phyloP scores from a whole-genome alignment of 2,113 vertebrate genomes.

The Laticauda laticaudata region DNA sequence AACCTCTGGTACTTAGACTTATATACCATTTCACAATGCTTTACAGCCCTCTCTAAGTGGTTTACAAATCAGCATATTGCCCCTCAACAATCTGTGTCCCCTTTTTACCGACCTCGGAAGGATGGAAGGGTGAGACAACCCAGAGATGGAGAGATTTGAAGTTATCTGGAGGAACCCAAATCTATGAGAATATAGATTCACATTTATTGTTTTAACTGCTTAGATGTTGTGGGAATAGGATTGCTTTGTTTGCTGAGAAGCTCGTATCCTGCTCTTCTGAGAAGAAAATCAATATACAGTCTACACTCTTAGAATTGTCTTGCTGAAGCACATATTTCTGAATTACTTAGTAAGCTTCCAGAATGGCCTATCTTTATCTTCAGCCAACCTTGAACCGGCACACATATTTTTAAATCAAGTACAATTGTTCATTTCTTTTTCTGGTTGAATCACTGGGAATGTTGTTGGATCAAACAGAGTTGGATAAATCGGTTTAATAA shows the following conservation, averaged over 20 bases:
- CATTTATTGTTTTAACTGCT: neutral
- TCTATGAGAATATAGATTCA: neutral
- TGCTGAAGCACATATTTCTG: neutral
- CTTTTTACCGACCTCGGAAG: too few species aligned
- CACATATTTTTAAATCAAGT: neutral
- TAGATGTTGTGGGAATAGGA: neutral
- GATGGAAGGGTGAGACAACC: too few species aligned
- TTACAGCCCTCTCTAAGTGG: too few species aligned
- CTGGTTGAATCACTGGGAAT: neutral
- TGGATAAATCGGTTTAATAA: constrained; percentile 7
- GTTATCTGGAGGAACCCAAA: neutral
- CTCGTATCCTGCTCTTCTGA: neutral
- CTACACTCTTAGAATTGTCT: neutral
- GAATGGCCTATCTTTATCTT: neutral
- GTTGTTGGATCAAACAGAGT: neutral
- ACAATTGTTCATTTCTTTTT: neutral
- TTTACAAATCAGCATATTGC: too few species aligned
- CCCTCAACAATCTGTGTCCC: too few species aligned
- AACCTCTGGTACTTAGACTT: too few species aligned
- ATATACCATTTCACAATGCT: too few species aligned
- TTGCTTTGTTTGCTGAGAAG: constrained; percentile 4
- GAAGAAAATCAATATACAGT: neutral
- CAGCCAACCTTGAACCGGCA: neutral
- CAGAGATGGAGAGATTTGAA: too few species aligned
- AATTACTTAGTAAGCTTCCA: neutral